These are phyloP conservation scores for Myrmecobius fasciatus DNA, from an alignment of 2,113 vertebrate species.

Conservation along the genomic window DNA sequence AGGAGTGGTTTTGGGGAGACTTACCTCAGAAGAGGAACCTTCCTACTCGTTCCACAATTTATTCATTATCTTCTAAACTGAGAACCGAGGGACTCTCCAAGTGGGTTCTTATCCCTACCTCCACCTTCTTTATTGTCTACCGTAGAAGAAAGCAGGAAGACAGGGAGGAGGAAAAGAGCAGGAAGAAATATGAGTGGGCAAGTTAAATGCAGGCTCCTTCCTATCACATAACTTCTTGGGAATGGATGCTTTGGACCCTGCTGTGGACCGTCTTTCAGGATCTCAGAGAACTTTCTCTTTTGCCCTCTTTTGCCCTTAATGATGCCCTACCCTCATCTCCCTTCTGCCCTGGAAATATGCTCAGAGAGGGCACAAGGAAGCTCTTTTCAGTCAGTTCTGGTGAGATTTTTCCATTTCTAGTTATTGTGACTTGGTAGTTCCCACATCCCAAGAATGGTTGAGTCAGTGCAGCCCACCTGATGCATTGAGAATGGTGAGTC, in stretches of 20 bases:
- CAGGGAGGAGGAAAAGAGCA: background rate
- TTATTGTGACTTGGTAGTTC: constrained; percentile 42
- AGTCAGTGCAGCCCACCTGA: constrained; percentile 80
- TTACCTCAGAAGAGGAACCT: background rate
- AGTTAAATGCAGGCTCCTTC: background rate
- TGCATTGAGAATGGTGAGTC: constrained; percentile 78
- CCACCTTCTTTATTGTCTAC: background rate
- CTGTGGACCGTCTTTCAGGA: background rate
- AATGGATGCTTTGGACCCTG: background rate
- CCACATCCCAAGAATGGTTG: background rate
- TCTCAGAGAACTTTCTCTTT: background rate
- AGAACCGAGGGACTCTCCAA: background rate
- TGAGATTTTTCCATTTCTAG: background rate
- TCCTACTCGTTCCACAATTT: background rate
- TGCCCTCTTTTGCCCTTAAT: background rate
- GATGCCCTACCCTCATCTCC: background rate
- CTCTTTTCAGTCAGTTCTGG: accelerated
- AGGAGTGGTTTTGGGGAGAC: background rate
- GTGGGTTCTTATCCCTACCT: background rate
- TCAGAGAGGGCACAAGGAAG: accelerated
- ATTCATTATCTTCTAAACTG: background rate
- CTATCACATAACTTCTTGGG: background rate
- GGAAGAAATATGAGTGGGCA: background rate
- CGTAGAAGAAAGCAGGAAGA: background rate
- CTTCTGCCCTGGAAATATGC: background rate